A percentile compares a stretch with the other conserved stretches of the same genome.
Evolutionary conservation across 2,888 invertebrate genomes (phyloP).

Genomic region (Amphimallon solstitiale): DNA sequence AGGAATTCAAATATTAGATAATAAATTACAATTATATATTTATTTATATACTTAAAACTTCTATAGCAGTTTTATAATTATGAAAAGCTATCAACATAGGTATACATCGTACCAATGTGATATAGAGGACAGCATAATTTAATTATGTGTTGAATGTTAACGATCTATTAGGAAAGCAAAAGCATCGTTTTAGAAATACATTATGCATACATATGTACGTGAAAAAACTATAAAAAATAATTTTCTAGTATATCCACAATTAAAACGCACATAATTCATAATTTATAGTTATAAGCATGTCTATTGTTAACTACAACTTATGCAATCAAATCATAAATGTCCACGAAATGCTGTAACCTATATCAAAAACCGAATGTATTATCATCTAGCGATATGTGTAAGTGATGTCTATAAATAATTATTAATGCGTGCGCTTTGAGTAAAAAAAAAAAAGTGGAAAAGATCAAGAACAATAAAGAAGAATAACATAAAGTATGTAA

Average conservation of each 20-base stretch:
- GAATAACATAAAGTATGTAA: constrained; percentile 13
- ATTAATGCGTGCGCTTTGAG: constrained; percentile 4
- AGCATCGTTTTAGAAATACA: no score
- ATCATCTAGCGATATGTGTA: neutral
- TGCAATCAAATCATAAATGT: constrained; percentile 2
- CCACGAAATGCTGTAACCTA: neutral
- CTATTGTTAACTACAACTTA: constrained; percentile 6
- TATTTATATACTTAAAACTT: no score
- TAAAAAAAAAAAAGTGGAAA: neutral
- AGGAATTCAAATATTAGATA: no score
- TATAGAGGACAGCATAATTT: constrained; percentile 6
- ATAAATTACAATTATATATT: no score
- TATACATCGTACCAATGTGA: no score
- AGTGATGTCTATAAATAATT: neutral
- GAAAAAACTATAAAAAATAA: neutral
- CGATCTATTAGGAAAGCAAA: neutral
- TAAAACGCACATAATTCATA: constrained; percentile 13
- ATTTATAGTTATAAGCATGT: constrained; percentile 12
- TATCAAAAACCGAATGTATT: neutral
- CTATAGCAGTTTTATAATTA: no score
- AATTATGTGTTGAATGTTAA: constrained; percentile 11
- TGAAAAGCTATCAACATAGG: no score
- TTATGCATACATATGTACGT: neutral
- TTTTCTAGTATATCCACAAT: neutral
- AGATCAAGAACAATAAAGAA: neutral